Evolutionary conservation across 2,113 vertebrate genomes (phyloP), one percentile per base, ranked within the genome.

Genomic region (Dipodomys spectabilis): DNA sequence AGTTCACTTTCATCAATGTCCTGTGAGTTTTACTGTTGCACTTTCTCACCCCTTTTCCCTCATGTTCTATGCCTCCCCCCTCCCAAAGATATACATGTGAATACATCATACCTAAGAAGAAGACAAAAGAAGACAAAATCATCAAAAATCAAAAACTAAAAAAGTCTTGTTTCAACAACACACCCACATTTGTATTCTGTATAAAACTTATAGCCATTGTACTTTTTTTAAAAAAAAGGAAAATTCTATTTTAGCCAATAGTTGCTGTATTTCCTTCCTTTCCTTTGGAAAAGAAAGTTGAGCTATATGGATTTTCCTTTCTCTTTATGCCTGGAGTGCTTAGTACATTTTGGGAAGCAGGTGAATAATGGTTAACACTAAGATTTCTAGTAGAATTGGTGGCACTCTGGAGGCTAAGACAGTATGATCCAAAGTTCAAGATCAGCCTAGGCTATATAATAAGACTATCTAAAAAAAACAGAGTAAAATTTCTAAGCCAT

Each of bases 241-340:
- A 80, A 95, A 94, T 91, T 60, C 19, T 25, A 23, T 81, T 79
- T 89, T 72, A 87, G 57, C 67, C 44, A 68, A 75, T 32, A 89
- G 28, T 89, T 88, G 91, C 16, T 84, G 79, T 89, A 83, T 91
- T 27, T 86, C 20, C 57, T 90, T 32, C 28, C 23, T 95, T 92
- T 88, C 49, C 62, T 94, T 83, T 67, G 44, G 82, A 44, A 16
- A 86, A 85, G 79, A 84, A 73, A 95, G 6, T 68, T 78, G 53
- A 77, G 13, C 44, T 73, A 7, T 69, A 65, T 86, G 7, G 16
- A 86, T 75, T 80, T 82, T 49, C 27, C 82, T 35, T 82, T n/a
- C 60, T 44, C n/a, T 85, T 85, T 22, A 64, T 53, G 45, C 15
- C 9, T 27, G 28, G 35, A 86, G 53, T 79, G 10, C 73, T 68